Evolutionary conservation across 30 jellyfish, hydroid and myxozoan species (phyloP), one percentile per base, ranked within the genome.

Genomic region (Hydractinia echinata): DNA sequence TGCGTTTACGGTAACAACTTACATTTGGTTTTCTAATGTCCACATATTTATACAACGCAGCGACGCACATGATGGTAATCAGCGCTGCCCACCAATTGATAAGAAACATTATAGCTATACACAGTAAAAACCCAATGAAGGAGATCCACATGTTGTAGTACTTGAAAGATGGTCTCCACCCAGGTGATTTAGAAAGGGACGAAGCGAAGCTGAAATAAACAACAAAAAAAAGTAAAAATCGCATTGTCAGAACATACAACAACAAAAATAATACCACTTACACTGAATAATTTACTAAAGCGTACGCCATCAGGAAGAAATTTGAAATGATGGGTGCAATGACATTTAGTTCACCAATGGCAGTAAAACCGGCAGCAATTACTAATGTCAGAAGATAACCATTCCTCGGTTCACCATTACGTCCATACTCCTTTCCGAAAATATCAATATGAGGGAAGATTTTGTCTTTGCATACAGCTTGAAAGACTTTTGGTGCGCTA

Each of bases 31-130:
- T 92, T 83, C 82, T 79, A 76, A 62, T 79, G 51, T 85, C 95
- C 16, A 92, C 98, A 53, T 86, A 92, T 82, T 92, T 92, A 66
- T 86, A 92, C 82, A 92, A 56, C 21, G 95, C 58, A 88, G 81
- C 80, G 15, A 92, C 95, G 9, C 86, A 72, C 16, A 87, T 86
- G 16, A 92, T 92, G 72, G 98, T 92, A 70, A 92, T 89, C 54
- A 92, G 89, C 19, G 98, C 96, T 51, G 98, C 95, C 98, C 98
- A 92, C 98, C 98, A 92, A 81, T 92, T 92, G 5, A 92, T 79
- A 15, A 92, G 86, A 66, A 92, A 92, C 98, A 92, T 92, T 10
- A 92, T 92, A 62, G 96, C 96, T 51, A 92, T 79, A 83, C 98
- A 92, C 78, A 92, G 48, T 9, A 85, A 83, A 83, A 86, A 92